Base-by-base conservation (phyloP, 53 echinoderm and acorn worm species). In the Luidia sarsii region DNA sequence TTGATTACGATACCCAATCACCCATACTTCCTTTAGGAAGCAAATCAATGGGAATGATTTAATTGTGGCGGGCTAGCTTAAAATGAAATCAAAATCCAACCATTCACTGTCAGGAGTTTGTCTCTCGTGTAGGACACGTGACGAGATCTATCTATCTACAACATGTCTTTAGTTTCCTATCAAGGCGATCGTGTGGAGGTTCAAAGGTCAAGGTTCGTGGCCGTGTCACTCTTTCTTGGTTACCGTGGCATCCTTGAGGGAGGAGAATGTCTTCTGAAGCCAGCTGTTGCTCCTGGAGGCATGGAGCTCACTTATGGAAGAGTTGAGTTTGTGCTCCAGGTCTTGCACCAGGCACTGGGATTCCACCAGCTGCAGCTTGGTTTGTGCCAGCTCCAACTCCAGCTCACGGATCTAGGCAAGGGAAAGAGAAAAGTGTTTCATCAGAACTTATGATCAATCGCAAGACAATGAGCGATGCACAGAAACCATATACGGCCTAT, bases 321-420 rank as follows among this genome's bases (percentile, higher is more conserved):
- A 84, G 49, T 86, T 93, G 21, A 97, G 54, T 75, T 89, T 86
- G 60, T 97, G 97, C 49, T 97, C 97, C 57, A 97, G 75, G 56
- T 97, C 93, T 45, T 97, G 97, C 24, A 91, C 86, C 33, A 64
- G 64, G 82, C 97, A 97, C 52, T 97, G 90, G 0, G 97, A 97
- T 75, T 97, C 97, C 4, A 97, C 97, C 69, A 97, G 71, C 66
- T 91, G 83, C 1, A 97, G 87, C 59, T 97, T 97, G 89, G 97
- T 97, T 81, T 94, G 91, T 4, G 97, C 97, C 33, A 97, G 84
- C 65, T 97, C 93, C 36, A 97, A 48, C 66, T 97, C 97, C 7
- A 97, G 79, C 55, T 97, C 93, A 19, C 91, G 86, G 22, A 91
- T 80, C 62, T 59, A n/a, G n/a, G n/a, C n/a, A n/a, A n/a, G n/a